Base-by-base conservation (phyloP, 2,888 invertebrate species). In the Coecobrya sp. region DNA sequence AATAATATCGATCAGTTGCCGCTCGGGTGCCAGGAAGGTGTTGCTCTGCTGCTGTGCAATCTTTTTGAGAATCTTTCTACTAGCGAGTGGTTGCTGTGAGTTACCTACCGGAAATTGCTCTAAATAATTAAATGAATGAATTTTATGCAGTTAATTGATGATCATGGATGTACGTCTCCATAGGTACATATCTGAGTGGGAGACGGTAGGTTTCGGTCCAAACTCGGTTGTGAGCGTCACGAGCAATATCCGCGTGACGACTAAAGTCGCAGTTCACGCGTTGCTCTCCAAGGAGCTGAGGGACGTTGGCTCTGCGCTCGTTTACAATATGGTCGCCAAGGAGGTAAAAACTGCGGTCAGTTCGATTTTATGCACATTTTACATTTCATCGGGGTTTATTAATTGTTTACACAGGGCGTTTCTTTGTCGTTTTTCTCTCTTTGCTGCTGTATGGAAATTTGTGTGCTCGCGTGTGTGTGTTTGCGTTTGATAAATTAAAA, bases 321-420 rank as follows among this genome's bases (percentile, higher is more conserved):
- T 99, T 95, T 97, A 98, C 96, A 99, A 99, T 96, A 96, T 99
- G 95, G 98, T 98, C 96, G 97, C 98, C 97, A 98, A 98, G 97
- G 98, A 99, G 97, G 93, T 98, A 97, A 98, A 98, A 97, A 98
- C 98, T 96, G 98, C 98, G 98, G 98, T 98, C 97, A 97, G 98
- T 98, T 97, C 97, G 10, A 42, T 22, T 87, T 87, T 45, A 22
- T 19, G 95, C 27, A 62, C 86, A 89, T 49, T 49, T 49, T 7
- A 7, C 11, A 49, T 85, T 86, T 91, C 68, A 27, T 84, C 59
- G 8, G 19, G 19, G 19, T 84, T 84, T 84, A 45, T 42, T 45
- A 16, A n/a, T n/a, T 62, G 59, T 62, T 62, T n/a, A n/a, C 59
- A 62, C 59, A 62, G 59, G 59, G 13, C 3, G 7, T 25, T 68